Conservation (phyloP, 2,113 vertebrate genomes). For the Tachysurus vachellii region DNA sequence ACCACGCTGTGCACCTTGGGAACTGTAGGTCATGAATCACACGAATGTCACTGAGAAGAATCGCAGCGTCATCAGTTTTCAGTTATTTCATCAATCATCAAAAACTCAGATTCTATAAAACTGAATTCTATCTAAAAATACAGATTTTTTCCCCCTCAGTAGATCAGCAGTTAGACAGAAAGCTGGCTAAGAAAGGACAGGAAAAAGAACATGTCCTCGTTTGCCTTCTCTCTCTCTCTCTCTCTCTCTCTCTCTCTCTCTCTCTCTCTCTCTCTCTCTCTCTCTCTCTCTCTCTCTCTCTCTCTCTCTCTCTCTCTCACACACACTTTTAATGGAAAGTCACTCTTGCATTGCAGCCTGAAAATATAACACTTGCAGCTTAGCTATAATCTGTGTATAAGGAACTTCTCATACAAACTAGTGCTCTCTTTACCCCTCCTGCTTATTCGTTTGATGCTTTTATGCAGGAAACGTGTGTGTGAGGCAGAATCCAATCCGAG, state of each 20-base stretch:
- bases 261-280: no score
- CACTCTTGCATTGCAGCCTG: slow-evolving; percentile 20
- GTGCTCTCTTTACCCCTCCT: background rate
- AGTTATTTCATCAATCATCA: background rate
- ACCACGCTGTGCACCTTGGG: slow-evolving; percentile 82
- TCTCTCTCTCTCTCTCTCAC: background rate
- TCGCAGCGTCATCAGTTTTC: background rate
- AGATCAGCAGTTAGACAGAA: background rate
- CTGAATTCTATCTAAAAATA: background rate
- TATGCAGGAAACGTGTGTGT: background rate
- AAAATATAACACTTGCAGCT: slow-evolving; percentile 12
- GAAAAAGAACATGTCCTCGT: background rate
- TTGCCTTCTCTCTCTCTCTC: no score
- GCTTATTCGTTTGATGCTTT: background rate
- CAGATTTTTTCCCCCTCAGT: background rate
- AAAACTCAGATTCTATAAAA: background rate
- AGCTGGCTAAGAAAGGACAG: background rate
- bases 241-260: no score
- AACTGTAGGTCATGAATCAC: slow-evolving; percentile 70
- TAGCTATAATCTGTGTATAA: background rate
- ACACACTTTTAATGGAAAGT: slow-evolving; percentile 22
- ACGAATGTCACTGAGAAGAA: background rate
- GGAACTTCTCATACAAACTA: background rate
- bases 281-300: no score
- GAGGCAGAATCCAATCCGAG: background rate